Conservation (phyloP, 2,888 invertebrate genomes). For the Limnephilus lunatus region DNA sequence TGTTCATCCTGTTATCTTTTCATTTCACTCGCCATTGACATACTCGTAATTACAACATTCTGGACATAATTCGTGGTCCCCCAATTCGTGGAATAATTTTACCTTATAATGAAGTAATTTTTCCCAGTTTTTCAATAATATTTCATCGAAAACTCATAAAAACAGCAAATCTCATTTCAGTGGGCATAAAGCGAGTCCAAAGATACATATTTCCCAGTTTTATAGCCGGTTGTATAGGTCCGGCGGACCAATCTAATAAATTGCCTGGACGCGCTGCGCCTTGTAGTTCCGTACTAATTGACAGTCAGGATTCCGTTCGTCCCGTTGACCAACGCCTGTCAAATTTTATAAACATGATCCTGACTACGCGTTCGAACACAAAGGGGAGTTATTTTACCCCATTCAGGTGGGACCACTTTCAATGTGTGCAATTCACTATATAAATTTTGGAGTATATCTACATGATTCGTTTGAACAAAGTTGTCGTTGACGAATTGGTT, state of each 20-base stretch:
- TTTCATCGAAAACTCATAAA: not conserved
- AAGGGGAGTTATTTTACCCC: not conserved
- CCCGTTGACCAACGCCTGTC: not conserved
- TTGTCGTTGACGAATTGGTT: not conserved
- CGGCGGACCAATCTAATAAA: not conserved
- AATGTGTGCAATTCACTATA: not conserved
- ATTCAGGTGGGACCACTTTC: not conserved
- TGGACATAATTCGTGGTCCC: not conserved
- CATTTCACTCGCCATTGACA: too few species aligned
- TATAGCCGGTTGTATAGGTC: not conserved
- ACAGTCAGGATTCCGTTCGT: slow-evolving; percentile 22
- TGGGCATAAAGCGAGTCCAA: not conserved
- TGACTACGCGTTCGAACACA: not conserved
- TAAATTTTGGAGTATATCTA: not conserved
- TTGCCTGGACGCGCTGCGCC: not conserved
- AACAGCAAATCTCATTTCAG: not conserved
- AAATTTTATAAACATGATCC: slow-evolving; percentile 18
- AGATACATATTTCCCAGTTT: not conserved
- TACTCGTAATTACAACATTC: too few species aligned
- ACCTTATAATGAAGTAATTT: not conserved
- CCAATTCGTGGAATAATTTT: not conserved
- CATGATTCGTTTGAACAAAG: not conserved
- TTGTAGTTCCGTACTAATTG: slow-evolving; percentile 29
- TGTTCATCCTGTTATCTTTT: too few species aligned
- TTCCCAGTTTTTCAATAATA: not conserved